Evolutionary conservation across 2,113 vertebrate species (phyloP), one percentile per base, ranked within the genome.

Genomic region (Pleuronectes platessa): DNA sequence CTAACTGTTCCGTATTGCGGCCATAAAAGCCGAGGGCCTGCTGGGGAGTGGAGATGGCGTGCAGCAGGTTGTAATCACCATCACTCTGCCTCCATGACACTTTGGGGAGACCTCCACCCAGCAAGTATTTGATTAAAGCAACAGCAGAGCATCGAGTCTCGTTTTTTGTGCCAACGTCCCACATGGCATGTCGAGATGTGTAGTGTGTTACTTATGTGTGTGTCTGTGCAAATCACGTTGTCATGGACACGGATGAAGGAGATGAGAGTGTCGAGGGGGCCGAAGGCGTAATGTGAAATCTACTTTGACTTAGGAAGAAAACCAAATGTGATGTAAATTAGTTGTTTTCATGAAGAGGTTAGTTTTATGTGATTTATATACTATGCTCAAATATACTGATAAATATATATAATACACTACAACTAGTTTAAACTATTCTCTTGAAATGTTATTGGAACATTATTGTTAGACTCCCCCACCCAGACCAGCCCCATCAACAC

Each of bases 1-100:
- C 27, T 51, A 63, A 47, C 40, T 76, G 81, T 56, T 81, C 70
- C 21, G 56, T 71, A 35, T 66, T 23, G 49, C 15, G 62, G 55
- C 72, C 40, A 26, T 68, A 79, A 76, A 78, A 68, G 66, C 68
- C 11, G 59, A 82, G 68, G 54, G 59, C 77, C 58, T 54, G 74
- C 76, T 15, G 58, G 66, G 73, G 68, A 88, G 84, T 76, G 68
- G 74, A 75, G 78, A 74, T 73, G 80, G 84, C 79, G 79, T 67
- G 74, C 82, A 85, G 90, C 83, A 73, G 89, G 91, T 89, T 85
- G 85, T 89, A 92, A 92, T 92, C 85, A 89, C 69, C 88, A 92
- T 92, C 84, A 84, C 76, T 92, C 85, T 80, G 63, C 77, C 78
- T 88, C 78, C 85, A 90, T 70, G 88, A 83, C 82, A 87, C 86